Percentiles rank a stretch among this genome's conserved stretches.
phyloP scores from a whole-genome alignment of 2,888 invertebrate genomes.

The Pantelozetes paolii region DNA sequence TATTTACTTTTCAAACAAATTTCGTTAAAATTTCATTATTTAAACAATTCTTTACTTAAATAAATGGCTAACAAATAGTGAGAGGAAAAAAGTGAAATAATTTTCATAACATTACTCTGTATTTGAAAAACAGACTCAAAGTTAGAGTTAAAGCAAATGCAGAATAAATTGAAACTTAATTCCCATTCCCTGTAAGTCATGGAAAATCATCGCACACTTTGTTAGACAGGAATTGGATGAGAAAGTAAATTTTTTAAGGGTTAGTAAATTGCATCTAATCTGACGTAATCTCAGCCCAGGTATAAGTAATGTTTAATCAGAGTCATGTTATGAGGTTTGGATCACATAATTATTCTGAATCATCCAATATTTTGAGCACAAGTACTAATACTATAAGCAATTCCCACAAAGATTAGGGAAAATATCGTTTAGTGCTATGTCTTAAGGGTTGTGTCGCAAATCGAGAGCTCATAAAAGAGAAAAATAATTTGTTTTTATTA shows the following conservation, averaged over 20 bases:
- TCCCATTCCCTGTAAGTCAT: neutral
- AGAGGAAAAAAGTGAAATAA: no score
- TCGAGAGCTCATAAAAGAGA: conserved; percentile 16
- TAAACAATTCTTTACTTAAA: no score
- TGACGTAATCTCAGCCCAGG: neutral
- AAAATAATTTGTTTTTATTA: conserved; percentile 31
- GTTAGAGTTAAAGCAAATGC: neutral
- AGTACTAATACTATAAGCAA: conserved; percentile 23
- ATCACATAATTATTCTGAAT: conserved; percentile 28
- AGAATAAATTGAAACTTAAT: conserved; percentile 32
- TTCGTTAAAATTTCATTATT: no score
- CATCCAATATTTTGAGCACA: neutral
- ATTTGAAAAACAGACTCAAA: no score
- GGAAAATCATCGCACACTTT: neutral
- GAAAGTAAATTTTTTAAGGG: conserved; percentile 22
- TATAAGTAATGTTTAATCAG: conserved; percentile 30
- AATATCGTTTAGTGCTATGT: conserved; percentile 27
- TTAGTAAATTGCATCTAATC: conserved; percentile 33
- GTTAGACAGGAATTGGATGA: conserved; percentile 16
- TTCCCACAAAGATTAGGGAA: conserved; percentile 34
- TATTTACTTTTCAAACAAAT: no score
- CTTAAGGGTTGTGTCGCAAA: conserved; percentile 21
- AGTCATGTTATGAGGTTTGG: conserved; percentile 29
- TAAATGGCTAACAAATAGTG: no score
- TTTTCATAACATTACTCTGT: no score